These are phyloP conservation scores for Chelonus formosanus DNA, from an alignment of 2,888 invertebrate species.

Conservation along the genomic window DNA sequence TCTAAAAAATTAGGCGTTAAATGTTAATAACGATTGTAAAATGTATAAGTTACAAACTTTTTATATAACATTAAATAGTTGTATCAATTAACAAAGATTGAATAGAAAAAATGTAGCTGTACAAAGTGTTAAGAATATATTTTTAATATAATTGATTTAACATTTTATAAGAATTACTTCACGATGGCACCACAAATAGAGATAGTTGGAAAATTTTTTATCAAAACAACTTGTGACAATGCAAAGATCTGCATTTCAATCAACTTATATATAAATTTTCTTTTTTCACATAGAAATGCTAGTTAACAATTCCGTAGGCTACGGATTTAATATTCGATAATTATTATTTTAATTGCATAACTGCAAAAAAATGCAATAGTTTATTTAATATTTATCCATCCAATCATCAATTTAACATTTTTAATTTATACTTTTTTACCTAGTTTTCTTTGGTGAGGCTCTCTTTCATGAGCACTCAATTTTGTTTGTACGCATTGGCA, in stretches of 20 bases:
- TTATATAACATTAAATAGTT: slow-evolving; percentile 27
- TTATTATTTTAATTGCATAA: too few relatives aligned
- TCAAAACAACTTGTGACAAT: too few relatives aligned
- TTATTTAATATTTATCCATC: not conserved
- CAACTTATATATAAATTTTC: too few relatives aligned
- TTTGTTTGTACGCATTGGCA: slow-evolving; percentile 2
- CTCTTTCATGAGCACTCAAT: slow-evolving; percentile 2
- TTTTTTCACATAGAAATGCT: too few relatives aligned
- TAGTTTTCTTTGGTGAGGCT: slow-evolving; percentile 11
- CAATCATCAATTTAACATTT: not conserved
- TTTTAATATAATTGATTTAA: slow-evolving; percentile 1
- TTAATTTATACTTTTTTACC: not conserved
- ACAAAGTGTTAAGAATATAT: not conserved
- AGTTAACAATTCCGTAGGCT: too few relatives aligned
- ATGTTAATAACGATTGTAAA: slow-evolving; percentile 35
- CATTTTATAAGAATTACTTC: too few relatives aligned
- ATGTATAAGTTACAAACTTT: slow-evolving; percentile 41
- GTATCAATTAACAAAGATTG: slow-evolving; percentile 33
- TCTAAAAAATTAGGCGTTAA: not conserved
- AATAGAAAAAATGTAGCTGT: slow-evolving; percentile 3
- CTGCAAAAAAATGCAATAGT: not conserved
- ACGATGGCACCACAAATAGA: too few relatives aligned
- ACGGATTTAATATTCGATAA: too few relatives aligned
- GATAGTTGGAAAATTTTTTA: too few relatives aligned
- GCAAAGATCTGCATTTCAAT: too few relatives aligned